Evolutionary conservation across 2,888 invertebrate genomes (phyloP).

Genomic region (Mythimna pallens): DNA sequence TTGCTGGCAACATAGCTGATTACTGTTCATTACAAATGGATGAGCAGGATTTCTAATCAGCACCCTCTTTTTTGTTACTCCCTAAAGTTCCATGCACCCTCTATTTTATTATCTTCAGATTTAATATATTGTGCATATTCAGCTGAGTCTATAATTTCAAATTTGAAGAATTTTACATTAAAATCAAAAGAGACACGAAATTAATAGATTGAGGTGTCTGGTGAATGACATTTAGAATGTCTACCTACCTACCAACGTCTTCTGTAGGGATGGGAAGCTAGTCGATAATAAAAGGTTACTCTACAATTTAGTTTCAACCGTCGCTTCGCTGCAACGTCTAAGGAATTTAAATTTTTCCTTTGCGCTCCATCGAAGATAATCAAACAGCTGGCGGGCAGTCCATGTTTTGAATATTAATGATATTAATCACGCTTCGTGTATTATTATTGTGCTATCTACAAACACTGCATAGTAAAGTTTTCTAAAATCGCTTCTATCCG

Average conservation of each 20-base stretch:
- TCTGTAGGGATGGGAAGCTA: constrained; percentile 51
- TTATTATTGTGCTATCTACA: constrained; percentile 53
- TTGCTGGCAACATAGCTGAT: constrained; percentile 35
- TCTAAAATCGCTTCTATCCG: constrained; percentile 33
- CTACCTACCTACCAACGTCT: constrained; percentile 28
- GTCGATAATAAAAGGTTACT: constrained; percentile 73
- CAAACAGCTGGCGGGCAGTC: constrained; percentile 78
- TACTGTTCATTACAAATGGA: constrained; percentile 34
- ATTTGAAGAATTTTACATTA: neutral
- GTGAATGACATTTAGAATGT: constrained; percentile 34
- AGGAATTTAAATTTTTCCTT: constrained; percentile 80
- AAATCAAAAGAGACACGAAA: constrained; percentile 16
- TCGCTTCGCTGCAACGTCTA: constrained; percentile 70
- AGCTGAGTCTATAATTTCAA: constrained; percentile 1
- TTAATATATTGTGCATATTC: constrained; percentile 17
- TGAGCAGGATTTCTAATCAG: constrained; percentile 35
- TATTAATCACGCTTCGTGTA: constrained; percentile 74
- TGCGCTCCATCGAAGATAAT: constrained; percentile 80
- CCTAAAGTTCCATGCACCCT: constrained; percentile 7
- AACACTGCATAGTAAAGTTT: constrained; percentile 44
- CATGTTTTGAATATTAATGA: constrained; percentile 83
- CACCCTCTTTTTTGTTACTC: constrained; percentile 6
- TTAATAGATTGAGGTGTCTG: constrained; percentile 30
- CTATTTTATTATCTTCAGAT: constrained; percentile 12
- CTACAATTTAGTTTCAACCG: constrained; percentile 72